Percentiles rank a stretch among this genome's conserved stretches.
Conservation (phyloP, 2,888 invertebrate genomes). For the Rhamnusium bicolor region DNA sequence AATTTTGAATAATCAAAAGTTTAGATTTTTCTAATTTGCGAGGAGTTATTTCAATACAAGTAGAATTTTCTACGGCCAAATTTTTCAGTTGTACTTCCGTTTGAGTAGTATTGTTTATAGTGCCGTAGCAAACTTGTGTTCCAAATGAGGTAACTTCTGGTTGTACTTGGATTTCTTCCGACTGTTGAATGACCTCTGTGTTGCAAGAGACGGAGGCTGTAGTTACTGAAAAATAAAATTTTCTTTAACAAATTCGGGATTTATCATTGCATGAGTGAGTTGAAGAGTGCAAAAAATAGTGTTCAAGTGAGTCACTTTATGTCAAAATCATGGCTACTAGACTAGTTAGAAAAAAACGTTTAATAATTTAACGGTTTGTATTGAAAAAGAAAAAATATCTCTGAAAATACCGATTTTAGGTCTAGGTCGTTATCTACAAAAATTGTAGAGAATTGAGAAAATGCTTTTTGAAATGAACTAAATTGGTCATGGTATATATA, state of each 20-base stretch:
- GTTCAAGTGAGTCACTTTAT: too few relatives aligned
- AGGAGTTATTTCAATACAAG: neutral
- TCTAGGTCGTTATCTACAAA: too few relatives aligned
- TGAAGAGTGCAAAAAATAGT: too few relatives aligned
- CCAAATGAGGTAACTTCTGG: neutral
- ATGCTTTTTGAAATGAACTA: too few relatives aligned
- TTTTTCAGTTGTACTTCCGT: neutral
- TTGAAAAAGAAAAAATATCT: too few relatives aligned
- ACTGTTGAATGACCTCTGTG: neutral
- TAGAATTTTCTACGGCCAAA: neutral
- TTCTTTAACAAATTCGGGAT: neutral
- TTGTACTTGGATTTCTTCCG: neutral
- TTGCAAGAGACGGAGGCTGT: neutral
- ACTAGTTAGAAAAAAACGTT: too few relatives aligned
- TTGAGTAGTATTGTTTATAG: slow-evolving; percentile 2
- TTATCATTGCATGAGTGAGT: neutral
- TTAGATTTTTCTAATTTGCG: neutral
- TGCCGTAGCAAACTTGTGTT: neutral
- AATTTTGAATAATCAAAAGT: slow-evolving; percentile 1
- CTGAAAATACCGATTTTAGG: too few relatives aligned
- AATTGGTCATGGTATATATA: too few relatives aligned
- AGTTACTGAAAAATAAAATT: neutral
- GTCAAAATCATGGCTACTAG: too few relatives aligned
- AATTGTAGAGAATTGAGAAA: too few relatives aligned
- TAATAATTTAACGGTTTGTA: too few relatives aligned